A percentile compares a stretch with the other conserved stretches of the same genome.
Conservation (phyloP, 2,113 vertebrate genomes). For the Limnothrissa miodon region DNA sequence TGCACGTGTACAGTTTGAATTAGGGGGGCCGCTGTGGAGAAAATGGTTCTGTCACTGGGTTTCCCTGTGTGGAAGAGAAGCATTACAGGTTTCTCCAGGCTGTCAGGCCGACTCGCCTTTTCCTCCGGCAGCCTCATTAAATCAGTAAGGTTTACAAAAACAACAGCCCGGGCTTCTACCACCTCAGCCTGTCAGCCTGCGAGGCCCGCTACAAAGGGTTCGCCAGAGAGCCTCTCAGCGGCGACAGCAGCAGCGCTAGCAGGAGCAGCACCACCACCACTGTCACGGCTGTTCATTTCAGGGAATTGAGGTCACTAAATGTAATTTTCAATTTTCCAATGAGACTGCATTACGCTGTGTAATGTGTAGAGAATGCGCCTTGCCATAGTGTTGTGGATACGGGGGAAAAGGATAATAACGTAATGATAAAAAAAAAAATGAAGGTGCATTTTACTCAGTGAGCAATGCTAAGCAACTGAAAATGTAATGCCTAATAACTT, state of each 20-base stretch:
- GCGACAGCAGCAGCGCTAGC: neutral
- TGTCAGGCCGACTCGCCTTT: constrained; percentile 38
- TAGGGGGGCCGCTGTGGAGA: constrained; percentile 29
- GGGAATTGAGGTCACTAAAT: constrained; percentile 19
- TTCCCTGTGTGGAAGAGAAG: constrained; percentile 48
- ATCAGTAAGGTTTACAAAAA: constrained; percentile 53
- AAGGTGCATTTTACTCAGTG: constrained; percentile 12
- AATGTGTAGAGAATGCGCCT: constrained; percentile 12
- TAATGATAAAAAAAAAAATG: constrained; percentile 1
- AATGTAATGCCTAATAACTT: neutral
- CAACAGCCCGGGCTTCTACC: constrained; percentile 35
- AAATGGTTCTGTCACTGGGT: constrained; percentile 54
- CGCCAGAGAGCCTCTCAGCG: neutral
- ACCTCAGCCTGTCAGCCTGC: constrained; percentile 41
- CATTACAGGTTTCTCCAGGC: constrained; percentile 45
- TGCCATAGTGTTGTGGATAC: constrained; percentile 9
- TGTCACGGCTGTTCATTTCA: constrained; percentile 13
- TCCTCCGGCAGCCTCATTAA: constrained; percentile 48
- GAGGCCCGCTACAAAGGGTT: neutral
- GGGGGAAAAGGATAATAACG: neutral
- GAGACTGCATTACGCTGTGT: constrained; percentile 13
- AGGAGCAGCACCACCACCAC: neutral
- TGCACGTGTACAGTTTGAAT: constrained; percentile 16
- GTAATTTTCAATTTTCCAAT: constrained; percentile 21
- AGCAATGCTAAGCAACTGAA: neutral